phyloP scores from a whole-genome alignment of 2,888 invertebrate genomes.

The Drosophila pullipes region DNA sequence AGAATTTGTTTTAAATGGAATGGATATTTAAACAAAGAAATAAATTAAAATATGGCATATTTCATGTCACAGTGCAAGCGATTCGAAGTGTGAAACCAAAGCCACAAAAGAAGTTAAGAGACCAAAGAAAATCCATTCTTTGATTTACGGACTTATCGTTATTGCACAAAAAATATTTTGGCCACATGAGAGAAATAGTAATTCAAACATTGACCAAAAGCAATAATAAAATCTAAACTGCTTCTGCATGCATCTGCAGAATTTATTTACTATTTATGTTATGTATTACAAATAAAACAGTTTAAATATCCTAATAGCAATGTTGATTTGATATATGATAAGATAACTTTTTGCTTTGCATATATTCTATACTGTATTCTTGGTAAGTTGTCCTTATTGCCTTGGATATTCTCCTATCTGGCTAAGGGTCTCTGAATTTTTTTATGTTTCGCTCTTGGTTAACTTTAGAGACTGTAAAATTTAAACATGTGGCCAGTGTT shows the following conservation, averaged over 20 bases:
- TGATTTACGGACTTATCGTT: no score
- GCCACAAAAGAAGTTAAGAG: background rate
- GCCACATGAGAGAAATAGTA: background rate
- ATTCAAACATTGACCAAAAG: background rate
- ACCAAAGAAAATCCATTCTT: no score
- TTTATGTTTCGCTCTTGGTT: background rate
- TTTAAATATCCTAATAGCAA: background rate
- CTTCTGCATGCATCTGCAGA: background rate
- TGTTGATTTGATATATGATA: background rate
- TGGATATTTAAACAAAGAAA: background rate
- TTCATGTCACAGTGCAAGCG: background rate
- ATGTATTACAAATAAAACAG: background rate
- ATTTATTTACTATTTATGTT: background rate
- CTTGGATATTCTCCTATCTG: background rate
- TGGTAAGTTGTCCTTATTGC: background rate
- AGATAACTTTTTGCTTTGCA: background rate
- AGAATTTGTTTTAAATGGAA: background rate
- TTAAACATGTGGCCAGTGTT: conserved; percentile 30
- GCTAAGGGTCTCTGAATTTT: background rate
- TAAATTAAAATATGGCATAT: background rate
- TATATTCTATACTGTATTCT: background rate
- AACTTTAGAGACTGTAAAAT: conserved; percentile 21
- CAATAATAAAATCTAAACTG: background rate
- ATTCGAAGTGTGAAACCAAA: background rate
- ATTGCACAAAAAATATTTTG: background rate